Conservation (phyloP, 2,888 invertebrate species). For the Schrankia costaestrigalis region DNA sequence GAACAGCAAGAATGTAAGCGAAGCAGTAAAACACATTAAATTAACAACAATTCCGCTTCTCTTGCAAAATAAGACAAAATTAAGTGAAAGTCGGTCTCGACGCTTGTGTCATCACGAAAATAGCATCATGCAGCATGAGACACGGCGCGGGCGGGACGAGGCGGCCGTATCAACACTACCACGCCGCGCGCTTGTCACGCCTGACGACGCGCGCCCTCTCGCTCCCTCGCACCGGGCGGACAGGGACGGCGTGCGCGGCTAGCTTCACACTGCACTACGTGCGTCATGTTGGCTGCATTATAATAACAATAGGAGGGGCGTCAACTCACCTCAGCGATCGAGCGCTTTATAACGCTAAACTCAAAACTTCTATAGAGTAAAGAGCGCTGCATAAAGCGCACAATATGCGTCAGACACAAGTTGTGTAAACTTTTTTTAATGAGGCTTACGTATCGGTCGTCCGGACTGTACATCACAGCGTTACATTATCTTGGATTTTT, state of each 20-base stretch:
- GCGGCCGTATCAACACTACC: too few species aligned
- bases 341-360: slow-evolving; percentile 40
- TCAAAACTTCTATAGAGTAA: not conserved
- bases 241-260: slow-evolving; percentile 41
- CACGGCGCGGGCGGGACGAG: slow-evolving; percentile 10
- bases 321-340: slow-evolving; percentile 33
- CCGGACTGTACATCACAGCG: slow-evolving; percentile 51
- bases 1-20: too few species aligned
- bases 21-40: too few species aligned
- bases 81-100: slow-evolving; percentile 42
- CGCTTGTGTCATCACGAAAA: slow-evolving; percentile 43
- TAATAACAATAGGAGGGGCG: slow-evolving; percentile 74
- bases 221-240: slow-evolving; percentile 28
- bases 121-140: slow-evolving; percentile 29
- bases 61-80: slow-evolving; percentile 35
- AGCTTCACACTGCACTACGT: slow-evolving; percentile 61
- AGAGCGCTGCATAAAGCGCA: slow-evolving; percentile 40
- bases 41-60: slow-evolving; percentile 10
- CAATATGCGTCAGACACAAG: slow-evolving; percentile 32
- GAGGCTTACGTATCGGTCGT: slow-evolving; percentile 66
- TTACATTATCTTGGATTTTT: slow-evolving; percentile 45
- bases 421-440: slow-evolving; percentile 74
- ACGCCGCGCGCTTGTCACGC: slow-evolving; percentile 20
- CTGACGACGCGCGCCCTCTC: slow-evolving; percentile 23
- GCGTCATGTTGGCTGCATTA: slow-evolving; percentile 77